Evolutionary conservation across 2,113 vertebrate species (phyloP).

Genomic region (Sapayoa aenigma): DNA sequence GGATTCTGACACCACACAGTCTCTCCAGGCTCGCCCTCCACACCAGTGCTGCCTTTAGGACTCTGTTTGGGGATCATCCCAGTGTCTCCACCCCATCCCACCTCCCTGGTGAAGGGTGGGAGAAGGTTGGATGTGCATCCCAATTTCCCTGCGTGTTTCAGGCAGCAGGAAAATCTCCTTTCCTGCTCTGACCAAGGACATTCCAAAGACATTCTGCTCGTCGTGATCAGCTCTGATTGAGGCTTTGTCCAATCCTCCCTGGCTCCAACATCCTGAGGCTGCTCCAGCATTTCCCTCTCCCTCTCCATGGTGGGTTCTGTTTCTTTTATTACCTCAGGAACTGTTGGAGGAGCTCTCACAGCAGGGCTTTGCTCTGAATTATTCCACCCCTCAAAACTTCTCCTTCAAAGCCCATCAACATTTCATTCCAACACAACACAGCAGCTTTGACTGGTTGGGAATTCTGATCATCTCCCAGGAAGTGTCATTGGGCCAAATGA

Average conservation of each 20-base stretch:
- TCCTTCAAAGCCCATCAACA: not conserved
- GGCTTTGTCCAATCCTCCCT: not conserved
- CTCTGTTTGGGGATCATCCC: not conserved
- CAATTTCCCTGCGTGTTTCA: not conserved
- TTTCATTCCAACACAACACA: not conserved
- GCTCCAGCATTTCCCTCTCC: not conserved
- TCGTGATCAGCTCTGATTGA: not conserved
- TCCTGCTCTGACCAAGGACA: not conserved
- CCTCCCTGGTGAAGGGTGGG: not conserved
- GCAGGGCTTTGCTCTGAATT: not conserved
- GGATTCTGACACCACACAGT: not conserved
- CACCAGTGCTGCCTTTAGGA: too few relatives aligned
- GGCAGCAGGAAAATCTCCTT: not conserved
- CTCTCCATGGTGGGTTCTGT: not conserved
- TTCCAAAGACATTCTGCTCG: not conserved
- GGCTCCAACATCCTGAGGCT: constrained; percentile 1
- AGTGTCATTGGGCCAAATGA: not conserved
- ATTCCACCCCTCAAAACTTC: constrained; percentile 1
- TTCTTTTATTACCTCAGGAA: constrained; percentile 29
- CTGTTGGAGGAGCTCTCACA: not conserved
- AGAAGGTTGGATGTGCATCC: not conserved
- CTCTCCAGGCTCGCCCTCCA: not conserved
- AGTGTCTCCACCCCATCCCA: not conserved
- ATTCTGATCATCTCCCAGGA: not conserved
- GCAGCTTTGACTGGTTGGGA: not conserved